Percentiles rank a stretch among this genome's conserved stretches.
These are phyloP conservation scores for Zapornia atra DNA, from an alignment of 2,113 vertebrate species.

Conservation along the genomic window DNA sequence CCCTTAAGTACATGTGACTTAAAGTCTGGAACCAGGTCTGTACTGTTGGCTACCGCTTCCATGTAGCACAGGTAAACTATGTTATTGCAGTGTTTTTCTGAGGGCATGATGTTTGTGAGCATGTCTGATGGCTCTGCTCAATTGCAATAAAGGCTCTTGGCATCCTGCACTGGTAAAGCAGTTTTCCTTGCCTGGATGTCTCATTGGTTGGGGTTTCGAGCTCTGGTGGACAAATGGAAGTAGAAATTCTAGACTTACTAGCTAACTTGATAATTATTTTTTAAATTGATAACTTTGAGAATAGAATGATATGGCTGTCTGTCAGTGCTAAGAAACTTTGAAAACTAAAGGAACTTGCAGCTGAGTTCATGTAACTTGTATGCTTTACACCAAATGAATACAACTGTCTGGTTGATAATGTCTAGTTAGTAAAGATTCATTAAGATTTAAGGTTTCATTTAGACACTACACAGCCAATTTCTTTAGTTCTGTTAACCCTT, in stretches of 20 bases:
- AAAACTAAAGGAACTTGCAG: not conserved
- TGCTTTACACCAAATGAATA: not conserved
- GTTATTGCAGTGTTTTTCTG: not conserved
- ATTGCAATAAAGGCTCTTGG: not conserved
- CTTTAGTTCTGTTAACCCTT: not conserved
- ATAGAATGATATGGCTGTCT: not conserved
- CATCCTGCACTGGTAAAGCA: not conserved
- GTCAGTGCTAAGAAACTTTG: not conserved
- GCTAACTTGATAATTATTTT: not conserved
- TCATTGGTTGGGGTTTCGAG: not conserved
- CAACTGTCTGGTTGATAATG: not conserved
- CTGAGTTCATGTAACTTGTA: not conserved
- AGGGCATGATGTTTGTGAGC: not conserved
- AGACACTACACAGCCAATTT: not conserved
- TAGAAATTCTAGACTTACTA: not conserved
- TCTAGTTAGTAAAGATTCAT: not conserved
- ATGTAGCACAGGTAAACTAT: fast-evolving
- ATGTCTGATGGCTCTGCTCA: not conserved
- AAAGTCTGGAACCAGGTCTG: not conserved
- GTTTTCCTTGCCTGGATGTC: not conserved
- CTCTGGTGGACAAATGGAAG: not conserved
- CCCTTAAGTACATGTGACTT: not conserved
- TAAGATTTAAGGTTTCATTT: not conserved
- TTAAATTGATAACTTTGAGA: not conserved
- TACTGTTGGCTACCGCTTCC: not conserved